Base-by-base conservation (phyloP, 1,140 invertebrate genomes). In the Zophobas morio region DNA sequence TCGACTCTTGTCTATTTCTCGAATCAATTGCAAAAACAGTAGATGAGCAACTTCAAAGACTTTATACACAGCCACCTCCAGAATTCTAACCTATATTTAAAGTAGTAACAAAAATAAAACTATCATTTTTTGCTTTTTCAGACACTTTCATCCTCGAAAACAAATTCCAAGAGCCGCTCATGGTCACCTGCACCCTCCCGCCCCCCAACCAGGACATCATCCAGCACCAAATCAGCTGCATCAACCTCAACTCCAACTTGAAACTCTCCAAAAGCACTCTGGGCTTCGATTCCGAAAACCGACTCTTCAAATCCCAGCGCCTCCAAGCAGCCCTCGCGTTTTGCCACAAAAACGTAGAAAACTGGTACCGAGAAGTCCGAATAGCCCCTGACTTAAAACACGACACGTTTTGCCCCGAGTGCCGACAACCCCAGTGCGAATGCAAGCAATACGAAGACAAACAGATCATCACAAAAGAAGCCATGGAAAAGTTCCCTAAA, bases 331-430 rank as follows among this genome's bases (percentile, higher is more conserved):
- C 83, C 6, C 63, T 84, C 20, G 78, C 79, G 4, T 83, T 80
- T 75, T 84, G 83, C 71, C 82, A 84, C 63, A 82, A 81, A 77
- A 84, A 84, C 47, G 82, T 84, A 0, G 83, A 84, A 75, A 78
- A 70, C 53, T 84, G 83, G 83, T 84, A 84, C 51, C 66, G 82
- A 54, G 81, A 84, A 75, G 83, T 83, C 6, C 54, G 82, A 78
- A 36, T 84, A 74, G 81, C 74, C 2, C 81, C 83, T n/a, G 83
- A 84, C 72, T 40, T 84, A 0, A 56, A 79, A 76, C 51, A 74
- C 46, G 60, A 79, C 36, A n/a, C 71, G 36, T 35, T 36, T 32
- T 47, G 49, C 6, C 32, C 46, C 39, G 72, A 76, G 33, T 66
- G 60, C 39, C 40, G 60, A 34, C n/a, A 42, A 36, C 37, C 3